These are phyloP conservation scores for Monochamus alternatus DNA, from an alignment of 2,888 invertebrate species.

Conservation along the genomic window DNA sequence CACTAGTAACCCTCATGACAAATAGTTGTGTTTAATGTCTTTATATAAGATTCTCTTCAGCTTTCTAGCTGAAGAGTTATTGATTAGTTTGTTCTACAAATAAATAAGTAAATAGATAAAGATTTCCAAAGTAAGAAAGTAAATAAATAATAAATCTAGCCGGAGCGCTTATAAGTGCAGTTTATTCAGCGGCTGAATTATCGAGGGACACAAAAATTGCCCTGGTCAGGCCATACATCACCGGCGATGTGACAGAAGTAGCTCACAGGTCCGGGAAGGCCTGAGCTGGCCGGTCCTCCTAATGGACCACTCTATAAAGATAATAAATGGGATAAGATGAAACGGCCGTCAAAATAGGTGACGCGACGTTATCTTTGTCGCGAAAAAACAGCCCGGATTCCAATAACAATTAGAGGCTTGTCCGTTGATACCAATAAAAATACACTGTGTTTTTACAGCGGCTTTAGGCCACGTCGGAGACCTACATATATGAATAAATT, in stretches of 20 bases:
- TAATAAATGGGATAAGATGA: slow-evolving; percentile 60
- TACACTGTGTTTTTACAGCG: slow-evolving; percentile 10
- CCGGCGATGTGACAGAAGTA: slow-evolving; percentile 61
- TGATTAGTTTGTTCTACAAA: too few species aligned
- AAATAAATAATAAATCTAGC: slow-evolving; percentile 16
- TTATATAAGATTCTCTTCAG: too few species aligned
- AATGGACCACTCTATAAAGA: slow-evolving; percentile 63
- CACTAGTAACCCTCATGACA: too few species aligned
- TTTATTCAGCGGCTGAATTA: slow-evolving; percentile 64
- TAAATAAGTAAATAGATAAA: too few species aligned
- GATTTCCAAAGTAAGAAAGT: slow-evolving; percentile 12
- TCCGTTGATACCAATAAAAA: slow-evolving; percentile 18
- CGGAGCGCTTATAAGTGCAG: slow-evolving; percentile 31
- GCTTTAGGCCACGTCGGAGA: background rate
- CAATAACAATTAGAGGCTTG: slow-evolving; percentile 41
- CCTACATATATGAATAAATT: slow-evolving; percentile 29
- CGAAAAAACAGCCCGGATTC: slow-evolving; percentile 38
- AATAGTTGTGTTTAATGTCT: too few species aligned
- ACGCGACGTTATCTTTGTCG: slow-evolving; percentile 36
- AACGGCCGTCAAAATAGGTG: slow-evolving; percentile 56
- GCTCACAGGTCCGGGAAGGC: slow-evolving; percentile 44
- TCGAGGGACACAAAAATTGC: slow-evolving; percentile 64
- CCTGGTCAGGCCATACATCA: slow-evolving; percentile 65
- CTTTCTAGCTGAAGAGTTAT: too few species aligned
- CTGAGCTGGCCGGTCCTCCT: slow-evolving; percentile 51